Evolutionary conservation across 2,113 vertebrate species (phyloP).

Genomic region (Corythoichthys haematopterus): DNA sequence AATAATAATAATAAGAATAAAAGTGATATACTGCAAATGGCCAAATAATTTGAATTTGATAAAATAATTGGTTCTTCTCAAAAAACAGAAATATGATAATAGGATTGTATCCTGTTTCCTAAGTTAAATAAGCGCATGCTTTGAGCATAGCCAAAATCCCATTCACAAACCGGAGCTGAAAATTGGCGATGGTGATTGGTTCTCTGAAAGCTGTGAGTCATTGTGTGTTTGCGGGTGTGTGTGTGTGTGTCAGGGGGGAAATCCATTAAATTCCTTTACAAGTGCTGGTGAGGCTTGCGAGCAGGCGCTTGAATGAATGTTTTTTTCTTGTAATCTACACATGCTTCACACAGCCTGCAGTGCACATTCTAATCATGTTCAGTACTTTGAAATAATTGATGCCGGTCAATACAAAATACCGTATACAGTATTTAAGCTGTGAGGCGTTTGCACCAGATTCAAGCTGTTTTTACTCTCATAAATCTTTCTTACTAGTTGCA

Average conservation of each 20-base stretch:
- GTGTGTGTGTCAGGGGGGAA: constrained; percentile 17
- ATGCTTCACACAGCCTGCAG: not conserved
- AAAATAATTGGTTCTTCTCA: not conserved
- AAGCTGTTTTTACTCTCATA: not conserved
- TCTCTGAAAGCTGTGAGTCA: constrained; percentile 38
- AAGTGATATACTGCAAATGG: too few relatives aligned
- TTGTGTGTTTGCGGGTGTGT: constrained; percentile 28
- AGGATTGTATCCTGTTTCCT: constrained; percentile 10
- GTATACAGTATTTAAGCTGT: not conserved
- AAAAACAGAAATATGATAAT: not conserved
- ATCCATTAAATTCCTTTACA: constrained; percentile 16
- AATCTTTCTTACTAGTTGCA: constrained; percentile 31
- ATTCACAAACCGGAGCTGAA: constrained; percentile 68
- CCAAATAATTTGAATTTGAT: not conserved
- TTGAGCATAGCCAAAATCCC: constrained; percentile 47
- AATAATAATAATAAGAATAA: not conserved
- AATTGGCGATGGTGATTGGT: constrained; percentile 55
- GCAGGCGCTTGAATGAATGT: constrained; percentile 27
- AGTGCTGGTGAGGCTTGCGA: constrained; percentile 29
- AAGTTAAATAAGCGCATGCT: constrained; percentile 29
- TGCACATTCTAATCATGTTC: not conserved
- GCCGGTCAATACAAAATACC: not conserved
- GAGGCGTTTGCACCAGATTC: constrained; percentile 16
- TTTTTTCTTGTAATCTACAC: constrained; percentile 8
- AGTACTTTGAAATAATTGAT: not conserved